Evolutionary conservation across 2,888 invertebrate species (phyloP).

Genomic region (Diarsia mendica): DNA sequence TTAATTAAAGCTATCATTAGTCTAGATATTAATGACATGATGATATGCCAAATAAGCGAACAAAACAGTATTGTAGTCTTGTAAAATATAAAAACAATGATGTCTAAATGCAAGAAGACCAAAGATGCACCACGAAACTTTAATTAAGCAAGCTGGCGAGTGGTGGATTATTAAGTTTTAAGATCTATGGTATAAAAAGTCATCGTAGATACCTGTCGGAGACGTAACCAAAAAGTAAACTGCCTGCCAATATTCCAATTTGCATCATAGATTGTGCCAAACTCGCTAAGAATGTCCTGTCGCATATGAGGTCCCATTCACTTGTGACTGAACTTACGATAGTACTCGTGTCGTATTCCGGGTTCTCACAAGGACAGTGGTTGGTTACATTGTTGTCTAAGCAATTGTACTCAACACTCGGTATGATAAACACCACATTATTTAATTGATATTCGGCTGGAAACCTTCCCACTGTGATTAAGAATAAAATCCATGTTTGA

Average conservation of each 20-base stretch:
- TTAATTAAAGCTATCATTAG: background rate
- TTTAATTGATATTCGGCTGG: conserved; percentile 90
- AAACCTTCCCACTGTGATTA: conserved; percentile 87
- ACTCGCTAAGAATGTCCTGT: conserved; percentile 88
- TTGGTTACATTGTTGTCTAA: conserved; percentile 82
- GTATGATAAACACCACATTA: conserved; percentile 90
- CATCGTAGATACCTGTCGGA: conserved; percentile 80
- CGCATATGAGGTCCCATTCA: conserved; percentile 91
- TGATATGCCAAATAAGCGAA: background rate
- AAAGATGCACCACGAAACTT: background rate
- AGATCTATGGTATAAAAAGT: background rate
- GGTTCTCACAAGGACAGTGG: conserved; percentile 82
- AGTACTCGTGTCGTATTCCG: conserved; percentile 88
- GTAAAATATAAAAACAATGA: background rate
- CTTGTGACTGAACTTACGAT: conserved; percentile 90
- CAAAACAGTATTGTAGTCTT: background rate
- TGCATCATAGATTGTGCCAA: conserved; percentile 90
- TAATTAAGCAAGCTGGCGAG: too few relatives aligned
- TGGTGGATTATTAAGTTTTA: background rate
- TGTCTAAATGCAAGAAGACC: background rate
- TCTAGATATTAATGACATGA: background rate
- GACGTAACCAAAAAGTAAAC: conserved; percentile 88
- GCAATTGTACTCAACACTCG: conserved; percentile 87
- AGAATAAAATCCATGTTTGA: conserved; percentile 87
- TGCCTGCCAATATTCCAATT: conserved; percentile 89